Conservation (phyloP, 1,140 invertebrate species). For the Branchinecta lindahli region DNA sequence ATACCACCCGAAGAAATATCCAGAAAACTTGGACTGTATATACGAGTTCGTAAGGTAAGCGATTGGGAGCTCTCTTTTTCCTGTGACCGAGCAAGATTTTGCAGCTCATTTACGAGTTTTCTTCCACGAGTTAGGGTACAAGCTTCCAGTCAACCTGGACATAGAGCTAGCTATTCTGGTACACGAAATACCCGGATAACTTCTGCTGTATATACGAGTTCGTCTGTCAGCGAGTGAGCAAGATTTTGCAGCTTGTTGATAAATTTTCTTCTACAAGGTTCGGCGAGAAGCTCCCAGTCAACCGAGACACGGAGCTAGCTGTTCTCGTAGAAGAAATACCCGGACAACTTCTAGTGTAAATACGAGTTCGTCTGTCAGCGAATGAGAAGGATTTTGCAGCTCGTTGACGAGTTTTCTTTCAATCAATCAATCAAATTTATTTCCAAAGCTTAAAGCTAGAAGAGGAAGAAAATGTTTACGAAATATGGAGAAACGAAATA, state of each 20-base stretch:
- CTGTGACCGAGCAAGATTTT: not conserved
- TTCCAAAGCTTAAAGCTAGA: too few relatives aligned
- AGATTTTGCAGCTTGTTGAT: too few relatives aligned
- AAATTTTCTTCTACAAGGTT: constrained; percentile 24
- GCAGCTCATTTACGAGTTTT: too few relatives aligned
- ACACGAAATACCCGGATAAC: constrained; percentile 28
- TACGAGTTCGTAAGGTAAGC: constrained; percentile 31
- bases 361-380: constrained; percentile 31
- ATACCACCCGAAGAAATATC: constrained; percentile 29
- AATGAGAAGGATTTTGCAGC: too few relatives aligned
- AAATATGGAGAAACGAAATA: too few relatives aligned
- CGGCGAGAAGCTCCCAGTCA: constrained; percentile 27
- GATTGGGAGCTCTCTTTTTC: not conserved
- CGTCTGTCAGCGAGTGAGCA: constrained; percentile 20
- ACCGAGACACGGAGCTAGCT: constrained; percentile 30
- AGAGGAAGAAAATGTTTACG: too few relatives aligned
- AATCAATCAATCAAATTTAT: too few relatives aligned
- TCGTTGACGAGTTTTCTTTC: too few relatives aligned
- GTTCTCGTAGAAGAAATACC: constrained; percentile 27
- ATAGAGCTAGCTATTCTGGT: constrained; percentile 29
- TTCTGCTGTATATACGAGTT: constrained; percentile 32
- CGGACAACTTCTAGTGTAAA: constrained; percentile 28
- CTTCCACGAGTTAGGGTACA: constrained; percentile 27
- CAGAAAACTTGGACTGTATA: constrained; percentile 29
- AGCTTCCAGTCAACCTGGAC: constrained; percentile 28